These are phyloP conservation scores for Drosophila fungiperda DNA, from an alignment of 2,888 invertebrate genomes.

Conservation along the genomic window DNA sequence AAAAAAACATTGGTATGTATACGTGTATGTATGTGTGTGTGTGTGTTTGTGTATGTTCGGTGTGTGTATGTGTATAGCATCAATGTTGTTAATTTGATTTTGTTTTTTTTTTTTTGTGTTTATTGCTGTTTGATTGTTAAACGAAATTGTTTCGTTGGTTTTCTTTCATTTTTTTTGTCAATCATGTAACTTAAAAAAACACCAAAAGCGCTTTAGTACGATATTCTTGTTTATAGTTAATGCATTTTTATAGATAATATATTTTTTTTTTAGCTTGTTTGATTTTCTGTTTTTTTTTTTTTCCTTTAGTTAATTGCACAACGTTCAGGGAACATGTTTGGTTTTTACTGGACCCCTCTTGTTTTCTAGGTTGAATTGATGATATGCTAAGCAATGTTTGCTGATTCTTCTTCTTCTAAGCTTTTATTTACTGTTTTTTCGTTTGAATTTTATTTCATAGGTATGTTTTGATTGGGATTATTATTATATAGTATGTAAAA, in stretches of 20 bases:
- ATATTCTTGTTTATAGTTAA: conserved; percentile 64
- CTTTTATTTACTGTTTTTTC: conserved; percentile 40
- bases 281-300: conserved; percentile 23
- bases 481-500: conserved; percentile 66
- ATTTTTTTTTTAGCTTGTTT: conserved; percentile 17
- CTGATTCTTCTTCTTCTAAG: conserved; percentile 28
- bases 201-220: conserved; percentile 81
- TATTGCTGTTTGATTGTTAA: conserved; percentile 40
- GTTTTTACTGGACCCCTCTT: conserved; percentile 80
- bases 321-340: conserved; percentile 72
- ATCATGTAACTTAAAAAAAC: conserved; percentile 68
- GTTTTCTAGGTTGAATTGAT: conserved; percentile 75
- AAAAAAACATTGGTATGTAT: conserved; percentile 63
- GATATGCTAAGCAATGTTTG: conserved; percentile 30
- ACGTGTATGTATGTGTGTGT: conserved; percentile 39
- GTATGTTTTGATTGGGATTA: conserved; percentile 55
- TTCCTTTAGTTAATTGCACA: conserved; percentile 72
- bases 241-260: conserved; percentile 67
- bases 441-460: conserved; percentile 38
- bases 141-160: conserved; percentile 49
- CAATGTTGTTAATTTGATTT: conserved; percentile 61
- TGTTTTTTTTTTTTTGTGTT: conserved; percentile 34
- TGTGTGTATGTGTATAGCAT: conserved; percentile 48
- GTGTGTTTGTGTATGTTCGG: conserved; percentile 23
- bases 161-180: conserved; percentile 31